Conservation (phyloP, 2,113 vertebrate genomes). For the Alethe castanea region DNA sequence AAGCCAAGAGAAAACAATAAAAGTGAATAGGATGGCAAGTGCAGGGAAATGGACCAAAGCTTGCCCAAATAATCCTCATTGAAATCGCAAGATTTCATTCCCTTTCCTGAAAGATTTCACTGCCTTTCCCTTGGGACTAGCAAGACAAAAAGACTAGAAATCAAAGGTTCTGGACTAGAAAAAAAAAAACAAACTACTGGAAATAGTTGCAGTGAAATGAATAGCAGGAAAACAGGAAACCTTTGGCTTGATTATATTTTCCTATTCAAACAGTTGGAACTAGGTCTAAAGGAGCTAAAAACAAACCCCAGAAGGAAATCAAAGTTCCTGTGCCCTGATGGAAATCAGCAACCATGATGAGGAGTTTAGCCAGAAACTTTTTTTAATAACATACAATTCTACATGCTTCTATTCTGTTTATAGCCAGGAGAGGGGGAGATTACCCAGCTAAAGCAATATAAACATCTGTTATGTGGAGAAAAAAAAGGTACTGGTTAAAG, state of each 20-base stretch:
- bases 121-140: background rate
- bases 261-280: background rate
- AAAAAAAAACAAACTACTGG: background rate
- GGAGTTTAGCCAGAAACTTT: background rate
- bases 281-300: constrained; percentile 5
- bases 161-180: background rate
- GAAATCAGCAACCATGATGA: background rate
- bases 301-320: background rate
- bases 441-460: background rate
- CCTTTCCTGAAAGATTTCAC: too few relatives aligned
- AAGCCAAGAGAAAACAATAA: too few relatives aligned
- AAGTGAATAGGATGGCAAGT: too few relatives aligned
- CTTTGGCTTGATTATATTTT: background rate
- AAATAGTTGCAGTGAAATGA: background rate
- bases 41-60: too few relatives aligned
- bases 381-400: background rate
- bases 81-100: too few relatives aligned
- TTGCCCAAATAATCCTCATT: too few relatives aligned
- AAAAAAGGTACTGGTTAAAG: background rate
- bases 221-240: background rate
- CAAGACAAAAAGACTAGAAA: background rate
- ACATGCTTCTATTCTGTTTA: background rate
- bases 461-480: background rate
- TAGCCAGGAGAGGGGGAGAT: background rate
- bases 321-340: background rate